Base-by-base conservation (phyloP, 2,888 invertebrate genomes). In the Lypha dubia region DNA sequence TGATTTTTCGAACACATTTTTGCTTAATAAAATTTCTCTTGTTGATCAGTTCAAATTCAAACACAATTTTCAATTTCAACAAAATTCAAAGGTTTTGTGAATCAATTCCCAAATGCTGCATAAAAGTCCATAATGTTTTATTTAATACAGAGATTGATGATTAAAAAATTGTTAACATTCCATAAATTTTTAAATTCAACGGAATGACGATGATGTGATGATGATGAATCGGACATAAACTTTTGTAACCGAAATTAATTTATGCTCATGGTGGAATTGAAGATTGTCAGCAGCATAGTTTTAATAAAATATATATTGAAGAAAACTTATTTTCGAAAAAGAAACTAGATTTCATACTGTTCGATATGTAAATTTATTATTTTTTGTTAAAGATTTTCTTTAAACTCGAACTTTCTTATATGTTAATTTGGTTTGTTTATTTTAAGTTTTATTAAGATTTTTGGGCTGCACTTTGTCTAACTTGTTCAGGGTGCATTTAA, bases 1-100 rank as follows among this genome's bases (percentile, higher is more conserved):
- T 95, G 95, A 89, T 95, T 95, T 93, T 94, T 95, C 91, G 94
- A 94, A 93, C 95, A 95, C 95, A 95, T 94, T 88, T 88, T 90
- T 53, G 75, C 35, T 76, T 62, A 15, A 32, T 7, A 15, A 28
- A 28, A 65, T 63, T 53, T 35, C 28, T 60, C 49, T 32, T 51
- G 17, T 38, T 38, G 9, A 28, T 65, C 8, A 3, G 11, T 20
- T 58, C 8, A 60, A 51, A 41, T 11, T 24, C 7, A 67, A 60
- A 58, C 13, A 49, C 32, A 20, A 17, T 24, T 28, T 1, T 41
- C n/a, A n/a, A 35, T 28, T 28, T 28, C 2, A 56, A 32, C 53
- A 53, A 63, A 63, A 58, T 76, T 32, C n/a, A 20, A 24, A 32
- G 35, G 24, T 46, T 56, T 76, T 24, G n/a, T 70, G 44, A 53